phyloP scores from a whole-genome alignment of 2,797 vertebrate species.

The Poeciliopsis gracilis region DNA sequence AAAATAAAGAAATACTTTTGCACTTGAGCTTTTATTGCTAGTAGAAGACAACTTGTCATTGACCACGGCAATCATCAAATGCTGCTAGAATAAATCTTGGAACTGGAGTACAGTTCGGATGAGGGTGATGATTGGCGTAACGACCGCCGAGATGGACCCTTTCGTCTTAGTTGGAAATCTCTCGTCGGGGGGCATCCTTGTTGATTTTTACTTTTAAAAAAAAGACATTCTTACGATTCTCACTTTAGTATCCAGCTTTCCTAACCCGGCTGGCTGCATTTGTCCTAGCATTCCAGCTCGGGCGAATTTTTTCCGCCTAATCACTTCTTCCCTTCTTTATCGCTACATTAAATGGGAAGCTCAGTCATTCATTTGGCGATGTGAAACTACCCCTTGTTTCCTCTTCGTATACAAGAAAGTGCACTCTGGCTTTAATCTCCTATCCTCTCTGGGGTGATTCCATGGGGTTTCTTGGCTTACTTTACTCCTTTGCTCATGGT shows the following conservation, averaged over 20 bases:
- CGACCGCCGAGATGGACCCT: too few species aligned
- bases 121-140: neutral
- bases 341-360: constrained; percentile 6
- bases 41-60: neutral
- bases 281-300: neutral
- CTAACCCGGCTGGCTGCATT: neutral
- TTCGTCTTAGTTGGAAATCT: neutral
- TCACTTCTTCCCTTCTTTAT: constrained; percentile 11
- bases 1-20: neutral
- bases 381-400: constrained; percentile 42
- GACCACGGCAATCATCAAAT: neutral
- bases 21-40: neutral
- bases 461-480: constrained; percentile 55
- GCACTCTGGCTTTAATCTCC: constrained; percentile 34
- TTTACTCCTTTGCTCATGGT: constrained; percentile 62
- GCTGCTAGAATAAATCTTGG: neutral
- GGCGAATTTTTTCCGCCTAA: neutral
- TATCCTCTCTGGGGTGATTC: constrained; percentile 59
- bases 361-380: constrained; percentile 22
- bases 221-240: neutral
- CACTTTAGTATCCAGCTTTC: neutral
- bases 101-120: neutral
- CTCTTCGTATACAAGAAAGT: constrained; percentile 14
- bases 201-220: neutral
- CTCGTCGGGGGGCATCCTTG: neutral